These are phyloP conservation scores for Eolophus roseicapilla DNA, from an alignment of 2,113 vertebrate species.

Conservation along the genomic window DNA sequence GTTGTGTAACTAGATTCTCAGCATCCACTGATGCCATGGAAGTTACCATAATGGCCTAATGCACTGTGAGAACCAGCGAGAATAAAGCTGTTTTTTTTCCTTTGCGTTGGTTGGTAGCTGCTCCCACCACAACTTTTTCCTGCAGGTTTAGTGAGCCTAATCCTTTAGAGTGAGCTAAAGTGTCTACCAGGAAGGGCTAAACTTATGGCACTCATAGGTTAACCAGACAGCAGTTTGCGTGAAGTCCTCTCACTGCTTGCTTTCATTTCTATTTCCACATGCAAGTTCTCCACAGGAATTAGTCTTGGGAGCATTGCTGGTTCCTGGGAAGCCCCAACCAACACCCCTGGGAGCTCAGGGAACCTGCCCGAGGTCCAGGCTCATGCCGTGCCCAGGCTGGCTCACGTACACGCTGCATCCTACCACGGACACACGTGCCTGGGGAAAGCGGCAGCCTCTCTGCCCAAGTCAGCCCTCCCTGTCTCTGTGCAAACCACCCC, in stretches of 20 bases:
- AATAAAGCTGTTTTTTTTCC: background rate
- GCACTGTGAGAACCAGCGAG: background rate
- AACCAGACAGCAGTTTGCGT: background rate
- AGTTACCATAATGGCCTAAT: background rate
- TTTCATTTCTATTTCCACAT: background rate
- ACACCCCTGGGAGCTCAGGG: background rate
- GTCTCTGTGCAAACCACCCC: background rate
- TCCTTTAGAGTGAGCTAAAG: background rate
- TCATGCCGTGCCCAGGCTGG: background rate
- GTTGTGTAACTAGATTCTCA: background rate
- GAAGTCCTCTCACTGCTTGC: background rate
- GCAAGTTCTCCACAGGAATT: background rate
- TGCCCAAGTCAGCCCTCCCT: background rate
- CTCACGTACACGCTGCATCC: background rate
- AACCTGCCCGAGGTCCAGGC: background rate
- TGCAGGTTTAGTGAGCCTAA: background rate
- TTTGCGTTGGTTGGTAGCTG: background rate
- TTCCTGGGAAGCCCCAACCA: background rate
- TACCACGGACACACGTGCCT: background rate
- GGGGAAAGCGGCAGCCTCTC: background rate
- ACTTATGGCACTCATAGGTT: fast-evolving
- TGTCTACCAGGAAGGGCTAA: background rate
- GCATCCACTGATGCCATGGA: background rate
- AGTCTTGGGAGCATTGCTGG: background rate
- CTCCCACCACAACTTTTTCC: background rate